These are phyloP conservation scores for Zaprionus lachaisei DNA, from an alignment of 1,140 invertebrate genomes.

Conservation along the genomic window DNA sequence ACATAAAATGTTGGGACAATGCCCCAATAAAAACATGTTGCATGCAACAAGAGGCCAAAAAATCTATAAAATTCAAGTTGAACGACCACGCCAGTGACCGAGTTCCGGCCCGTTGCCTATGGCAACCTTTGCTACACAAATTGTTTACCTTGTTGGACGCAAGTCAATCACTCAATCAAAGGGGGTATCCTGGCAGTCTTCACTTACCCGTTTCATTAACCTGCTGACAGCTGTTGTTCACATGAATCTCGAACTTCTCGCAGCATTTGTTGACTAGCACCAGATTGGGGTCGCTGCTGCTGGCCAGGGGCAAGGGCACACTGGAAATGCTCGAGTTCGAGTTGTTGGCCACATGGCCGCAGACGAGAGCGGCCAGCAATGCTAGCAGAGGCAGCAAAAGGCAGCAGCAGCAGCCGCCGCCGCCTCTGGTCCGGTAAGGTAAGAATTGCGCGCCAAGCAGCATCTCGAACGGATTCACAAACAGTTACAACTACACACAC, in stretches of 20 bases:
- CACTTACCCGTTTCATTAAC: slow-evolving; percentile 85
- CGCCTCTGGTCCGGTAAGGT: slow-evolving; percentile 50
- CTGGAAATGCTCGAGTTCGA: slow-evolving; percentile 17
- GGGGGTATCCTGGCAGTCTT: neutral
- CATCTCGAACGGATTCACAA: slow-evolving; percentile 52
- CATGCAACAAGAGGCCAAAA: slow-evolving; percentile 51
- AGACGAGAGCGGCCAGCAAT: slow-evolving; percentile 4
- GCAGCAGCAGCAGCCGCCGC: slow-evolving; percentile 67
- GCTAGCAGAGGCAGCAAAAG: slow-evolving; percentile 16
- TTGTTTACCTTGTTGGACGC: slow-evolving; percentile 15
- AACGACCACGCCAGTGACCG: slow-evolving; percentile 79
- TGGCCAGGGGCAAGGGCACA: neutral
- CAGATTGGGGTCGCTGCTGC: slow-evolving; percentile 53
- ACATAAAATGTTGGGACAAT: slow-evolving; percentile 11
- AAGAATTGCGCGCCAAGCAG: slow-evolving; percentile 74
- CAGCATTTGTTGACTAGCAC: slow-evolving; percentile 90
- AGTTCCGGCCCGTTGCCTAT: slow-evolving; percentile 66
- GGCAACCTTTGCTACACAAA: slow-evolving; percentile 22
- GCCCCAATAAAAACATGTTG: slow-evolving; percentile 48
- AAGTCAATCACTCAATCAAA: neutral
- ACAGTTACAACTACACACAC: slow-evolving; percentile 34
- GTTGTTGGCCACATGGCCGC: slow-evolving; percentile 55
- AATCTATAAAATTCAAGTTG: slow-evolving; percentile 72
- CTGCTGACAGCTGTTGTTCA: slow-evolving; percentile 88
- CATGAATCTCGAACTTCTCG: slow-evolving; percentile 88